Base-by-base conservation (phyloP, 2,797 vertebrate species). In the Chromobotia macracanthus region DNA sequence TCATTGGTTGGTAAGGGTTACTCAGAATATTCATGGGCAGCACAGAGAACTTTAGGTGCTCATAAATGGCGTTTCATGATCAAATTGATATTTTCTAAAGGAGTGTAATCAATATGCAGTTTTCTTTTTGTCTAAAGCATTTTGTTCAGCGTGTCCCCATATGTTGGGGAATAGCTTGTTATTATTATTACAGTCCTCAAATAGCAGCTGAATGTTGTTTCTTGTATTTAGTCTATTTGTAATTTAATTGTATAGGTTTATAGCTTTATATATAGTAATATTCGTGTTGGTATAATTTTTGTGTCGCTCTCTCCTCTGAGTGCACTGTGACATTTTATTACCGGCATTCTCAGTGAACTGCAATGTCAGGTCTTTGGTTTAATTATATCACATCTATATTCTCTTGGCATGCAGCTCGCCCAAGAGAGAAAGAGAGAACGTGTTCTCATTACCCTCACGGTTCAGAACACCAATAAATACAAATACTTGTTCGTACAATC, bases 331-430 rank as follows among this genome's bases (percentile, higher is more conserved):
- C 61, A 73, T 66, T 77, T 73, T 72, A 77, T 82, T 82, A 53
- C 69, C 50, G 44, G 46, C 44, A 68, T 80, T 46, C 46, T 65
- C 50, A 11, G 31, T 84, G 58, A 81, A 78, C 72, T 70, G 66
- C 72, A 66, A 66, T 72, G 75, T 81, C 79, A 75, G 70, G 64
- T 28, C 76, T 81, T 78, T 76, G 25, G 19, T 71, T 66, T 81
- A 82, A 82, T 82, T 82, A 82, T 78, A 60, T 68, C 71, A 66
- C 76, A 77, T 77, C 68, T 82, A 77, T 67, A 77, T 82, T 67
- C 74, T 60, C 50, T 64, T 71, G 76, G 76, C 76, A 79, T 79
- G 21, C 68, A 12, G 25, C 38, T 46, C 38, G 11, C 53, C 77
- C 60, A 58, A 53, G 68, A 79, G 69, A 79, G 60, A 1, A 21